Base-by-base conservation (phyloP, 1,140 invertebrate genomes). In the Brachionus sp. region DNA sequence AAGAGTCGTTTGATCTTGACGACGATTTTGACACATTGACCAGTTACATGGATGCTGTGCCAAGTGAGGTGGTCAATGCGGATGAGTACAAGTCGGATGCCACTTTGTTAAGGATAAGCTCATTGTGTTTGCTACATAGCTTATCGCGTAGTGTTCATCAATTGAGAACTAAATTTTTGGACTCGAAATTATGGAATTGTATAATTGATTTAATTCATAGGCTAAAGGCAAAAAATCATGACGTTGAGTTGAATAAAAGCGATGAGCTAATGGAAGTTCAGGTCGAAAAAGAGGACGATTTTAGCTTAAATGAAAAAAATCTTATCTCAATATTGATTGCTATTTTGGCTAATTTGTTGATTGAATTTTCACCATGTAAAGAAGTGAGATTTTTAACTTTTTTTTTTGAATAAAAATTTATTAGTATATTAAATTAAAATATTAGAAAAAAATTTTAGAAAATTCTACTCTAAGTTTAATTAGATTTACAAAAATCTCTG, bases 301-400 rank as follows among this genome's bases (percentile, higher is more conserved):
- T 75, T 44, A 75, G 70, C n/a, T 39, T 75, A 19, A 75, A 75
- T 46, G 70, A 75, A 75, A 75, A 75, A 75, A 75, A 75, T 50
- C 29, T 75, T 23, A 75, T 75, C 23, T 75, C 70, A 19, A 75
- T 80, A 39, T 62, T 66, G 57, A 42, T 80, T 4, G 77, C 77
- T 4, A 62, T 66, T 37, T 23, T 80, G 77, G 77, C 77, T 23
- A 80, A 80, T 80, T 80, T 57, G 16, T 62, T 80, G 23, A 57
- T 80, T 29, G 77, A 80, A 42, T 80, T 80, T 66, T 80, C 77
- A 7, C 77, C 77, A 23, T 62, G 62, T 44, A 80, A 80, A 80
- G 50, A 80, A 16, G 75, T 57, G 53, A 78, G 66, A 39, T 39
- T 70, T n/a, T 57, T 23, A 0, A 42, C 3, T 29, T 29, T 29